Conservation (phyloP, 2,888 invertebrate genomes). For the Cataglyphis altisquamis region DNA sequence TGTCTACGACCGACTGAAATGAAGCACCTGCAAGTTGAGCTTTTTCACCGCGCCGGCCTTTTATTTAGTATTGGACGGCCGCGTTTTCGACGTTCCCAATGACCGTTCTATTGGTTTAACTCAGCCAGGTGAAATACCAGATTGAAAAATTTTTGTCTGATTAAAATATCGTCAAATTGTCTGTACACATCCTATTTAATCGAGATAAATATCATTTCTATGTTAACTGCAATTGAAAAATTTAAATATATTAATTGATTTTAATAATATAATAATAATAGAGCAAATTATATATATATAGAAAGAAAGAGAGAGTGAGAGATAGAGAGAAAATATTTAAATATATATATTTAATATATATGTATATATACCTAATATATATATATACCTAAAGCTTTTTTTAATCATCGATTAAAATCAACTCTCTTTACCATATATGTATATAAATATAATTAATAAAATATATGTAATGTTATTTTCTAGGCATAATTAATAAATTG, state of each 20-base stretch:
- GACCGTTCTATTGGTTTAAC: conserved; percentile 31
- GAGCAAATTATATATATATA: not conserved
- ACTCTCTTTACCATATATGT: not conserved
- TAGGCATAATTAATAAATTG: not conserved
- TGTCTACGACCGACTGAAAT: conserved; percentile 66
- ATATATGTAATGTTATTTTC: not conserved
- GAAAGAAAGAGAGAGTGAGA: too few relatives aligned
- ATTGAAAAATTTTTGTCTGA: not conserved
- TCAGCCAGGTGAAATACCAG: not conserved
- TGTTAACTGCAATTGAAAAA: not conserved
- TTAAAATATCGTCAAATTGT: not conserved
- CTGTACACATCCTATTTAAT: not conserved
- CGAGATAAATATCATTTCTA: not conserved
- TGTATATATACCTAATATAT: too few relatives aligned
- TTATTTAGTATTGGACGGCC: conserved; percentile 19
- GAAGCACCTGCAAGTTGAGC: conserved; percentile 37
- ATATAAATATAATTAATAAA: not conserved
- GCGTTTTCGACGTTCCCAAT: conserved; percentile 6
- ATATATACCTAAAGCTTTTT: not conserved
- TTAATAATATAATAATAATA: not conserved
- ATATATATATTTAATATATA: too few relatives aligned
- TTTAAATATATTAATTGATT: not conserved
- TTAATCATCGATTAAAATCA: not conserved
- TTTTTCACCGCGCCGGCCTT: conserved; percentile 28
- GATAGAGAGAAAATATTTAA: too few relatives aligned